These are phyloP conservation scores for Scomberomorus guttatus DNA, from an alignment of 2,797 vertebrate genomes.

Conservation along the genomic window DNA sequence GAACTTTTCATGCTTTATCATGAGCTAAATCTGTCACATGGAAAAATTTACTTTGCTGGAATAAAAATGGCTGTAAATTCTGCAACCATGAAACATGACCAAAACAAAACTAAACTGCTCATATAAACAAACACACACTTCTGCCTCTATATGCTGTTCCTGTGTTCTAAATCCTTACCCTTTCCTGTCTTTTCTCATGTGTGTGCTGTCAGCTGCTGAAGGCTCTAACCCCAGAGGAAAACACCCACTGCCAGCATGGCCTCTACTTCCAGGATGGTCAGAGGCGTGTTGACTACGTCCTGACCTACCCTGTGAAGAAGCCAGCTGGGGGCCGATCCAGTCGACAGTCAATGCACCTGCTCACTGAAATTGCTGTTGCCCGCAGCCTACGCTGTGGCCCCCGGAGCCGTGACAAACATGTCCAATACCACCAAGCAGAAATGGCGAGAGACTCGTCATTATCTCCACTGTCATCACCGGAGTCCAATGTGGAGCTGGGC, in stretches of 20 bases:
- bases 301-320: constrained; percentile 94
- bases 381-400: constrained; percentile 78
- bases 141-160: not conserved
- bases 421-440: constrained; percentile 6
- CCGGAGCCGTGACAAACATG: not conserved
- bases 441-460: not conserved
- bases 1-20: not conserved
- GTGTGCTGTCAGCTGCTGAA: constrained; percentile 87
- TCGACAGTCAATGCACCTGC: constrained; percentile 79
- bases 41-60: no score
- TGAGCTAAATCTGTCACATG: no score
- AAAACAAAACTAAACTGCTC: not conserved
- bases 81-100: not conserved
- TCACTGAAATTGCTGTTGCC: constrained; percentile 82
- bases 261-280: constrained; percentile 94
- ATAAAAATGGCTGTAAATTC: not conserved
- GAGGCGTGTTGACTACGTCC: constrained; percentile 94
- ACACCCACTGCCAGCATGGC: constrained; percentile 88
- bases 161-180: not conserved
- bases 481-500: constrained; percentile 56
- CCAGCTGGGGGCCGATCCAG: constrained; percentile 75
- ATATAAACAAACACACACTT: not conserved
- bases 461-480: not conserved
- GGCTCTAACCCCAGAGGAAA: constrained; percentile 90
- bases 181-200: constrained; percentile 48